Evolutionary conservation across 2,888 invertebrate species (phyloP), one percentile per base, ranked within the genome.

Genomic region (Falcaria lacertinaria): DNA sequence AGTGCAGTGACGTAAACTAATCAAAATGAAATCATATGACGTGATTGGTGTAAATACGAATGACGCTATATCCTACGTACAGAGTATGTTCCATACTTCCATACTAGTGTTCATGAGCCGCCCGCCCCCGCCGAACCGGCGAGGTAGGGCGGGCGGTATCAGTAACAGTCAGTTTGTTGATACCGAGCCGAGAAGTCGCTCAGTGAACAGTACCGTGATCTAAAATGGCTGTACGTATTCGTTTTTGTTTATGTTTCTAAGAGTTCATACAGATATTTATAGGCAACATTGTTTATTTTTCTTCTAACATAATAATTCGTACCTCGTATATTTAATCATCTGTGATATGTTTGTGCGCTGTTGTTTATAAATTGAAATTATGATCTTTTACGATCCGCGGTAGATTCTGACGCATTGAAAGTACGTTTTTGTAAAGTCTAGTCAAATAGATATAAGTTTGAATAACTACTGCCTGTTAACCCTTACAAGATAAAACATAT

Each of bases 221-320:
- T 54, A 68, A 72, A 63, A 88, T 88, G 87, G 76, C 87, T 64
- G 87, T 88, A 83, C 75, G 87, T 81, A 70, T 64, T 54, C 55
- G 11, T 2, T 11, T 11, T 11, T 52, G 44, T 50, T 32, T 38
- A 36, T 35, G 13, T 33, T n/a, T 28, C 15, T 44, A 3, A 4
- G 25, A 40, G 28, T 39, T 28, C 22, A 22, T 42, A 38, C 25
- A 17, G 15, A 8, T 34, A 16, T 34, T 11, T 6, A 5, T 15
- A 5, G 17, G 16, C 4, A 28, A 11, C 28, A 28, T 11, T 28
- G 11, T 28, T 28, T 28, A 11, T 28, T 28, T 11, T 28, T 28
- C 28, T 28, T 28, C 28, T 28, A 28, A 28, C 28, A 28, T 28
- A 28, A 28, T 28, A 28, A 11, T 28, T 28, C 22, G n/a, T 28